Evolutionary conservation across 2,113 vertebrate genomes (phyloP), one percentile per base, ranked within the genome.

Genomic region (Pheucticus melanocephalus): DNA sequence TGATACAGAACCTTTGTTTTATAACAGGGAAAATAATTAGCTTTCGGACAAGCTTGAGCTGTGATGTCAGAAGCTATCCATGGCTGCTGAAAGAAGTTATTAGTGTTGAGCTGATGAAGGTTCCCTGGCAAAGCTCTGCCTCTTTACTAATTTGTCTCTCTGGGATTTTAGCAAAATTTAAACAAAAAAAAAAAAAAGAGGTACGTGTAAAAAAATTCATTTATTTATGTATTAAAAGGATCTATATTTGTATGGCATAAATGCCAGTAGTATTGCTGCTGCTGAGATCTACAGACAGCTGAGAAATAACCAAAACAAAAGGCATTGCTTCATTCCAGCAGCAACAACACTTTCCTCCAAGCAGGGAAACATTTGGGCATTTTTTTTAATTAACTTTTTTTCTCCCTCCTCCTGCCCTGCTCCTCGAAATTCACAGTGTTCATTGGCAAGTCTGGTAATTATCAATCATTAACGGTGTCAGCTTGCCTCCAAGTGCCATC

Each of bases 1-100:
- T 98, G 98, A 98, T 98, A 97, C 96, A 98, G 96, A 98, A 97
- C 97, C 97, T 98, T 98, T 98, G 98, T 98, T 98, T 98, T 98
- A 98, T 98, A 98, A 98, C 97, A 97, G 97, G 95, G 96, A 97
- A 98, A 98, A 98, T 98, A 98, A 98, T 98, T 98, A 98, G 97
- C 97, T 98, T 97, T 98, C 96, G 97, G 98, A 97, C 97, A 98
- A 98, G 98, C 98, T 96, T 97, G 97, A 97, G 96, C 97, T 98
- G 98, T 79, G 97, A 97, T 97, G 97, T 97, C 97, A 97, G 97
- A 96, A 94, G 90, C 96, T 97, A 97, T 97, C 96, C 96, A 82
- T 76, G 93, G 94, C 80, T 98, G 97, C 97, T 98, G 97, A 98
- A 98, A 98, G 96, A 98, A 98, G 97, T 98, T 98, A 98, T 98